Base-by-base conservation (phyloP, 2,797 vertebrate species). In the Todus mexicanus region DNA sequence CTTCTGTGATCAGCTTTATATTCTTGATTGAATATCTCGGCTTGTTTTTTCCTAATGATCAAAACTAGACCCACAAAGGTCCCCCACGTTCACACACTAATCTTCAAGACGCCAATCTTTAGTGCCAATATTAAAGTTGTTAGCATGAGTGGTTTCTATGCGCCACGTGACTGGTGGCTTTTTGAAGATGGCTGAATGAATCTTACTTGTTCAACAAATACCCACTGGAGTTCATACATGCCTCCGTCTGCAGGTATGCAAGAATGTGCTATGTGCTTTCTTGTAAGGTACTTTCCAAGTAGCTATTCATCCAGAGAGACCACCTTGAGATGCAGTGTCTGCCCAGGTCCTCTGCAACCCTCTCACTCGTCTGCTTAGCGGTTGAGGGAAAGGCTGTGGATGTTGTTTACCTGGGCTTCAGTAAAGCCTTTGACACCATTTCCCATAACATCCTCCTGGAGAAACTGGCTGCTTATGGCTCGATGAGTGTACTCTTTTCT, bases 1-100 rank as follows among this genome's bases (percentile, higher is more conserved):
- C 45, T 92, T 95, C 82, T 95, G 73, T 91, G 66, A 92, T 88
- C 79, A 89, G 70, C 71, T 79, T 94, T 79, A 76, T 78, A 70
- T 71, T 85, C 59, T 38, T 83, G 35, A 93, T 57, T 78, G 33
- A 95, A 17, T 73, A 76, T 37, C 45, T 78, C 53, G 74, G 50
- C 47, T 70, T 87, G 19, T 14, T 85, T 91, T 82, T 73, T 64
- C 42, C 29, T 89, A 11, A 60, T 47, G 66, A 86, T 95, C 79
- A 92, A 95, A 94, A 78, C 40, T 20, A 33, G 47, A 26, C 9
- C 38, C 37, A 70, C 63, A 86, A 51, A 84, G 54, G 51, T 87
- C 73, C n/a, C 56, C 25, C 37, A n/a, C 12, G 20, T 47, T 89
- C 48, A 54, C 2, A 1, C 10, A 51, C 26, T 53, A 23, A 73